Conservation (phyloP, 2,888 invertebrate species). For the Nomada ferruginata region DNA sequence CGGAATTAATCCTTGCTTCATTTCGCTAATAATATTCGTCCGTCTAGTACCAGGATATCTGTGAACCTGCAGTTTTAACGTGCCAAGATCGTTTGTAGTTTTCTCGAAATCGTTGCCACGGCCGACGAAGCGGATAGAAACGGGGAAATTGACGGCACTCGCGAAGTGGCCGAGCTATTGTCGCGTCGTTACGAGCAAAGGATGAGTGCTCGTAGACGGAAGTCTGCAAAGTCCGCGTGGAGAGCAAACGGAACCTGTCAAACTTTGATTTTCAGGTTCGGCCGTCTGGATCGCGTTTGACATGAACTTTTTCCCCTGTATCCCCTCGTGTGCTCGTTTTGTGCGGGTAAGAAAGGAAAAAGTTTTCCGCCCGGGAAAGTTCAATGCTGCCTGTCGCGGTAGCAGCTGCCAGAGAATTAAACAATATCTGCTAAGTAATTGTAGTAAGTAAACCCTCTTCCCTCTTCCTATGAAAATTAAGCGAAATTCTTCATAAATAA, state of each 20-base stretch:
- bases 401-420: slow-evolving; percentile 73
- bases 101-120: slow-evolving; percentile 3
- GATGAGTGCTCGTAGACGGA: slow-evolving; percentile 47
- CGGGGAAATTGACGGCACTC: slow-evolving; percentile 20
- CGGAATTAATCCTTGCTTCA: slow-evolving; percentile 36
- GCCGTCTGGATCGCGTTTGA: slow-evolving; percentile 53
- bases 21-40: background rate
- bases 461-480: background rate
- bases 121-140: slow-evolving; percentile 15
- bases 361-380: slow-evolving; percentile 73
- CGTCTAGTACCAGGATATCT: background rate
- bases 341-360: slow-evolving; percentile 36
- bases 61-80: background rate
- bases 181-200: slow-evolving; percentile 11
- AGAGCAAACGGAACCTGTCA: slow-evolving; percentile 70
- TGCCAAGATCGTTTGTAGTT: background rate
- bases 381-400: slow-evolving; percentile 61
- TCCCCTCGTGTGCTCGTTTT: slow-evolving; percentile 48
- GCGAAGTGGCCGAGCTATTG: slow-evolving; percentile 42
- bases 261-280: slow-evolving; percentile 72
- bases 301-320: slow-evolving; percentile 63
- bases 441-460: background rate
- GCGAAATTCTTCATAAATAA: background rate
- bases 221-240: slow-evolving; percentile 60
- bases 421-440: slow-evolving; percentile 60